Percentiles rank a stretch among this genome's conserved stretches.
Evolutionary conservation across 2,888 invertebrate genomes (phyloP).

Genomic region (Kryphioiulus occultus): DNA sequence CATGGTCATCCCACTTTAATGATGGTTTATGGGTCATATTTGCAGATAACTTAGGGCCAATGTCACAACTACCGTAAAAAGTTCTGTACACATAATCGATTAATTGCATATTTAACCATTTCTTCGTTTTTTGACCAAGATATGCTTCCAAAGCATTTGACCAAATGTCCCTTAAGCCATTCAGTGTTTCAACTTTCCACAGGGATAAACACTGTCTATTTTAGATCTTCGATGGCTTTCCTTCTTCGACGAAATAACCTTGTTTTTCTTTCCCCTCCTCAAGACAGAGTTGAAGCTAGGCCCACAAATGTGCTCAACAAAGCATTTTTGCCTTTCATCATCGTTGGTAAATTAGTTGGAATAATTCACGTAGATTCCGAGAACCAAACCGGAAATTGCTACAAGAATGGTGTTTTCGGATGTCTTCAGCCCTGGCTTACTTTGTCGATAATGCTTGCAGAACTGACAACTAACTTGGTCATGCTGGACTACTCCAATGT

Average conservation of each 20-base stretch:
- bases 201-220: too few relatives aligned
- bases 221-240: not conserved
- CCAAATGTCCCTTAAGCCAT: not conserved
- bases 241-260: not conserved
- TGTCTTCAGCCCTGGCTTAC: not conserved
- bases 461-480: not conserved
- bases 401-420: not conserved
- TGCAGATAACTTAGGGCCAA: too few relatives aligned
- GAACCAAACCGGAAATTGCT: too few relatives aligned
- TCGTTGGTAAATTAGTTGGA: not conserved
- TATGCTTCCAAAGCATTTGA: not conserved
- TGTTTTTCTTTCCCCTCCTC: not conserved
- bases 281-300: not conserved
- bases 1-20: too few relatives aligned
- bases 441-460: not conserved
- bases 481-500: not conserved
- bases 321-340: not conserved
- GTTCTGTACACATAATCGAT: too few relatives aligned
- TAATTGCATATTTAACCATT: too few relatives aligned
- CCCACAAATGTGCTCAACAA: not conserved
- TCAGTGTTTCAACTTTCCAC: too few relatives aligned
- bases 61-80: too few relatives aligned
- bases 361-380: not conserved
- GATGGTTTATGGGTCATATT: too few relatives aligned
- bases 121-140: too few relatives aligned